A percentile compares a stretch with the other conserved stretches of the same genome.
phyloP scores from a whole-genome alignment of 2,113 vertebrate species.

The Ptilonorhynchus violaceus region DNA sequence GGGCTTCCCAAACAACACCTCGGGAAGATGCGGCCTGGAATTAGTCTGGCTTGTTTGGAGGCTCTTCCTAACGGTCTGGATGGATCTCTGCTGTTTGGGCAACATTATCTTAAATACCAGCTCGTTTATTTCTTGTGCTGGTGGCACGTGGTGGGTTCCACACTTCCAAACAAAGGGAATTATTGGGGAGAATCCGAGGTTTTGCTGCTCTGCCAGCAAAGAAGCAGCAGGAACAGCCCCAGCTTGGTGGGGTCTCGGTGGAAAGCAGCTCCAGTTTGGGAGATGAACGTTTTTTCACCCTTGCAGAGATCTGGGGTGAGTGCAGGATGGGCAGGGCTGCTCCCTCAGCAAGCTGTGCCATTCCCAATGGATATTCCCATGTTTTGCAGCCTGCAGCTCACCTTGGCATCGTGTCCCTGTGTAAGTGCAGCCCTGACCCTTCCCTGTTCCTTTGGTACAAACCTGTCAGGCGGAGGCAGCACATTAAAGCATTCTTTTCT shows the following conservation, averaged over 20 bases:
- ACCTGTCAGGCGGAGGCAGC: background rate
- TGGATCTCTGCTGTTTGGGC: background rate
- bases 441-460: background rate
- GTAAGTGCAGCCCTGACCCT: background rate
- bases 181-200: accelerated
- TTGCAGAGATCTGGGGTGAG: accelerated
- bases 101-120: background rate
- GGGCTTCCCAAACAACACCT: background rate
- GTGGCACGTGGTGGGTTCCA: background rate
- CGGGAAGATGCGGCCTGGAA: background rate
- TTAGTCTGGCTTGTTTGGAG: background rate
- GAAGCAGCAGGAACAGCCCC: accelerated
- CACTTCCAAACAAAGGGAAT: background rate
- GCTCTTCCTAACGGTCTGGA: background rate
- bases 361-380: background rate
- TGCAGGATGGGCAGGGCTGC: background rate
- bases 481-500: background rate
- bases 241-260: accelerated
- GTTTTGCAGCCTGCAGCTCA: background rate
- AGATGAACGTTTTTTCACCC: accelerated
- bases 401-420: background rate
- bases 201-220: background rate
- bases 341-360: background rate
- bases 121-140: background rate
- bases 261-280: accelerated